Evolutionary conservation across 2,888 invertebrate species (phyloP), one percentile per base, ranked within the genome.

Genomic region (Oxytorus armatus): DNA sequence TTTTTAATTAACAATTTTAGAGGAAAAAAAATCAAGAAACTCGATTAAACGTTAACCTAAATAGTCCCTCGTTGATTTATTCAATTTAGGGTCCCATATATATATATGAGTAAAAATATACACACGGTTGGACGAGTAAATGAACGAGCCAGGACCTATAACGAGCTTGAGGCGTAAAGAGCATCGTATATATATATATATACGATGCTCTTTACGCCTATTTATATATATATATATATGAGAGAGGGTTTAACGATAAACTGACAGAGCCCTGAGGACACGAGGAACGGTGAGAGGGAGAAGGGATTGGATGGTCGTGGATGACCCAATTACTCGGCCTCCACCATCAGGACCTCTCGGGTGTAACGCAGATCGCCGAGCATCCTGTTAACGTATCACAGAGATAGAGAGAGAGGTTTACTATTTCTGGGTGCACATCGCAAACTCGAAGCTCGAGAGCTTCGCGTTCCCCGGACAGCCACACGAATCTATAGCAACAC

Each of bases 301-400:
- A n/a, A n/a, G 21, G 53, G 63, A 70, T 69, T 63, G 61, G 47
- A 73, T 77, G 61, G 63, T 55, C 68, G 55, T 55, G 77, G 77
- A 66, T 80, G 80, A 80, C 80, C 80, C 80, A 80, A 80, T 80
- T 80, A 77, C 68, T 73, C 72, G 80, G n/a, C 59, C 68, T 63
- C 72, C 80, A 76, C 65, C 76, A 36, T 44, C 73, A 53, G 73
- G 73, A 53, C 53, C n/a, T 63, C 63, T 49, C 57, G 47, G 33
- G 70, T 53, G 53, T 39, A 39, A 25, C 23, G 51, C 39, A 25
- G 68, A 53, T 53, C 39, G 63, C 47, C 44, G 44, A 36, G 61
- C 10, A 78, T 68, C 44, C 53, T 16, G 78, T 68, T 61, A 39
- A 63, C 79, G 36, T 36, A 57, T 33, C 29, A 25, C 57, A 69